Percentiles rank a stretch among this genome's conserved stretches.
Evolutionary conservation across 37 sponge, comb jelly and placozoan species (phyloP).

Genomic region (Halichondria panicea): DNA sequence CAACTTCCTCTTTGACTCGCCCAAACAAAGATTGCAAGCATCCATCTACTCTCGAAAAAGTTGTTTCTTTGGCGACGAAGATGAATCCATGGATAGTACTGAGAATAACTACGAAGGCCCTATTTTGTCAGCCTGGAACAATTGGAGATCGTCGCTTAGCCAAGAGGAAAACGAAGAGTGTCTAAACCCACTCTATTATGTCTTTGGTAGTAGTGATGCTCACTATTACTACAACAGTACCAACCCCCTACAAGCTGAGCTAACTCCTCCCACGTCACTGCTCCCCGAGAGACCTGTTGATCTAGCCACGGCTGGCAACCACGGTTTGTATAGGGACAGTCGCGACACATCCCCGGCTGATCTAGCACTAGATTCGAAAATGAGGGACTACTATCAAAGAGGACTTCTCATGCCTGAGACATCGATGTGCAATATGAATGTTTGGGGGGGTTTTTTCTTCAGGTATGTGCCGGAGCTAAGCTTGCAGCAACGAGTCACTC

Average conservation of each 20-base stretch:
- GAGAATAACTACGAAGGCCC: conserved; percentile 53
- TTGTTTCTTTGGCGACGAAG: conserved; percentile 43
- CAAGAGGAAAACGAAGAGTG: conserved; percentile 57
- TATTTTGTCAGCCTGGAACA: conserved; percentile 68
- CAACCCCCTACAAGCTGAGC: conserved; percentile 3
- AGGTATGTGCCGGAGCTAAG: conserved; percentile 45
- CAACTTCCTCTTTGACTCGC: conserved; percentile 90
- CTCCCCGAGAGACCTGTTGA: conserved; percentile 26
- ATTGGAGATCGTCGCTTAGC: conserved; percentile 55
- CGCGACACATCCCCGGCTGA: neutral
- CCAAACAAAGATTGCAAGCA: conserved; percentile 49
- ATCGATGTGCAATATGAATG: conserved; percentile 32
- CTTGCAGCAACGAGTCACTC: neutral
- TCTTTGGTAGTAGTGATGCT: conserved; percentile 71
- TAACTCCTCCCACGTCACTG: conserved; percentile 6
- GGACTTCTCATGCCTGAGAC: conserved; percentile 56
- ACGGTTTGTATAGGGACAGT: conserved; percentile 9
- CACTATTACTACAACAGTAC: conserved; percentile 26
- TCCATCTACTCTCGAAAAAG: conserved; percentile 29
- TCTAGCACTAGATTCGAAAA: neutral
- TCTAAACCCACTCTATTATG: conserved; percentile 75
- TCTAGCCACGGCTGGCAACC: conserved; percentile 13
- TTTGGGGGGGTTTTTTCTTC: conserved; percentile 70
- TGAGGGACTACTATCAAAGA: neutral
- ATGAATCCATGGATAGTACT: conserved; percentile 19